Evolutionary conservation across 2,113 vertebrate species (phyloP), one percentile per base, ranked within the genome.

Genomic region (Pygoscelis adeliae): DNA sequence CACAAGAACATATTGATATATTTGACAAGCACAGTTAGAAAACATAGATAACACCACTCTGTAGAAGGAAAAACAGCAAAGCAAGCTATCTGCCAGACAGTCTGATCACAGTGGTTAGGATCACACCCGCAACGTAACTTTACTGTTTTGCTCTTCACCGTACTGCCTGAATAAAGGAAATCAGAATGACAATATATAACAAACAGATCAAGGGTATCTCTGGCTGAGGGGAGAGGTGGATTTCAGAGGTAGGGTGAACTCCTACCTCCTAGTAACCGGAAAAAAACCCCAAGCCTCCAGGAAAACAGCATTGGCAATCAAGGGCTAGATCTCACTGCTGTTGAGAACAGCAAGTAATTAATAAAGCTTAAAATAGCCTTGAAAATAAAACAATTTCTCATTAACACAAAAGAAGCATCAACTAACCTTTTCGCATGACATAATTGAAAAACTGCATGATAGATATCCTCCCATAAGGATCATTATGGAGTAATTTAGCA

Each of bases 361-460:
- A 80, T 17, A 58, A 23, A 82, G 56, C 26, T 89, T 59, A 63
- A 83, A 85, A 87, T 2, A 83, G 26, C 18, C 26, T 52, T 38
- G 47, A 82, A 90, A 95, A 89, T 12, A 66, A 89, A 95, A 19
- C 12, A 94, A 46, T 10, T 89, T 53, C 42, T 42, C 50, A 56
- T 63, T 73, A 81, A 70, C 52, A 74, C 11, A 69, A 26, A 85
- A 67, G 40, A 44, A 94, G 71, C 26, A 78, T 46, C 53, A 63
- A 96, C 97, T 83, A 61, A 99, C 99, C 99, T 99, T 99, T 99
- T 94, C 99, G 98, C 99, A 99, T 99, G 92, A 99, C 99, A 30
- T 99, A 99, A 97, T 99, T 99, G 95, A 99, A 99, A 97, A 99
- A 99, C 97, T 99, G 99, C 99, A 99, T 99, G 93, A 99, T 99